phyloP scores from a whole-genome alignment of 2,888 invertebrate species.

The Rotaria macrura region DNA sequence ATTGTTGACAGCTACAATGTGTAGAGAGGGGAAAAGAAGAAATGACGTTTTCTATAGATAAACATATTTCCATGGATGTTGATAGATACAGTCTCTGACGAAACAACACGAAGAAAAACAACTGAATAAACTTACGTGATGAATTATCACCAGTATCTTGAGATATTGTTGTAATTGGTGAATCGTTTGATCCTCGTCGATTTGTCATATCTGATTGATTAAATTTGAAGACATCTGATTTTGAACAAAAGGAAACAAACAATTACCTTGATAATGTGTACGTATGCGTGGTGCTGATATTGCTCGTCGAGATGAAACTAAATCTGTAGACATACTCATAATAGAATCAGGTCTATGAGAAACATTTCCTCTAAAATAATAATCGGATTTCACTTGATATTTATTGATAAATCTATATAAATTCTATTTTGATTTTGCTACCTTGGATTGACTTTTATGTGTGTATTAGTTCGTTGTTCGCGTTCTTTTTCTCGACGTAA shows the following conservation, averaged over 20 bases:
- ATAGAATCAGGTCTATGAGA: background rate
- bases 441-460: background rate
- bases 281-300: background rate
- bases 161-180: background rate
- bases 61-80: background rate
- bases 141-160: background rate
- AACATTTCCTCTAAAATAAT: background rate
- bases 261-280: background rate
- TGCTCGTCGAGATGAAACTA: background rate
- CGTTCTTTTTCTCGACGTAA: background rate
- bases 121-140: background rate
- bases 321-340: background rate
- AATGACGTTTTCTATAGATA: background rate
- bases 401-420: background rate
- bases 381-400: too few relatives aligned
- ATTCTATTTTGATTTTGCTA: background rate
- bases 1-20: background rate
- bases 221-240: too few relatives aligned
- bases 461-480: background rate
- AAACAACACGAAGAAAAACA: background rate
- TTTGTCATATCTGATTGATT: background rate
- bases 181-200: background rate
- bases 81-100: background rate
- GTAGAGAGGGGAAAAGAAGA: background rate
- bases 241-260: background rate